These are phyloP conservation scores for Nannoperca obscura DNA, from an alignment of 2,797 vertebrate species.

Conservation along the genomic window DNA sequence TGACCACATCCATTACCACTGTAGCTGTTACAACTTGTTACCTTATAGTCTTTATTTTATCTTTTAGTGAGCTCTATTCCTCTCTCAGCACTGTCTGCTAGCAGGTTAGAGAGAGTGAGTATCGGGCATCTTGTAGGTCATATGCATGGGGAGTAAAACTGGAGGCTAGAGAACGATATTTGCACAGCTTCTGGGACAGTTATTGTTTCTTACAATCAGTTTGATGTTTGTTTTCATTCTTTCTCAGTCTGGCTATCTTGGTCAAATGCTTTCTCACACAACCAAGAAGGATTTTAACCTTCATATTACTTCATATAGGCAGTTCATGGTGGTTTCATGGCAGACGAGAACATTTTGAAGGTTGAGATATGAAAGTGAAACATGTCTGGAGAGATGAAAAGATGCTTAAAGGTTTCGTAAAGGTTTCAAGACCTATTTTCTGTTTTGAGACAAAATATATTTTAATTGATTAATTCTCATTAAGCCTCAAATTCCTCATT, in stretches of 20 bases:
- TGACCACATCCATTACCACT: too few relatives aligned
- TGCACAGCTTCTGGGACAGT: conserved; percentile 34
- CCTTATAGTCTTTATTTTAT: background rate
- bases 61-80: background rate
- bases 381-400: background rate
- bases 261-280: conserved; percentile 24
- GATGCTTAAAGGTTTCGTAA: background rate
- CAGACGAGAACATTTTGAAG: background rate
- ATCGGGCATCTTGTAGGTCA: background rate
- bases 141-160: background rate
- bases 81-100: background rate
- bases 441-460: background rate
- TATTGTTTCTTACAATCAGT: conserved; percentile 25
- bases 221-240: conserved; percentile 47
- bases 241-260: background rate
- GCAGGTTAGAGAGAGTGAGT: background rate
- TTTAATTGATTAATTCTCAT: too few relatives aligned
- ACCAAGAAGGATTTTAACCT: conserved; percentile 10
- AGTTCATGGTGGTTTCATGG: rapidly evolving
- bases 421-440: background rate
- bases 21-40: background rate
- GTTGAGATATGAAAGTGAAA: background rate
- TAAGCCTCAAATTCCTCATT: background rate
- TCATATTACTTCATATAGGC: background rate
- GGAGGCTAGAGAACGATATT: conserved; percentile 17